Percentiles rank a stretch among this genome's conserved stretches.
These are phyloP conservation scores for Zelostemma sp. DNA, from an alignment of 1,140 invertebrate species.

Conservation along the genomic window DNA sequence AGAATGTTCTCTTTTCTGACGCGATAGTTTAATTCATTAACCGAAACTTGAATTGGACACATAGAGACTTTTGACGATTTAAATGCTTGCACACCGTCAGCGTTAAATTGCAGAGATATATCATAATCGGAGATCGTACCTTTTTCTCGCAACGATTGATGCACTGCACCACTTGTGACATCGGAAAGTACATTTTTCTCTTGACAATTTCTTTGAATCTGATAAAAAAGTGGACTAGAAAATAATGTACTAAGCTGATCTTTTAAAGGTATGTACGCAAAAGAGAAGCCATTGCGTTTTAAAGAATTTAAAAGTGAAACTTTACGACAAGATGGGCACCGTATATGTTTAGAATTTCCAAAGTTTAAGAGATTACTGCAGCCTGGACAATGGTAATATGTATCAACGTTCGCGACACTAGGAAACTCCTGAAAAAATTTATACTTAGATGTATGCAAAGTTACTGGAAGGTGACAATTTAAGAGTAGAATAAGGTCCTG, in stretches of 20 bases:
- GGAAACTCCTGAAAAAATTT: constrained; percentile 16
- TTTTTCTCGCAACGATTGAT: constrained; percentile 17
- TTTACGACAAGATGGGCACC: constrained; percentile 7
- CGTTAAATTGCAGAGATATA: constrained; percentile 39
- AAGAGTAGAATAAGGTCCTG: too few species aligned
- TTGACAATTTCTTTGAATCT: constrained; percentile 6
- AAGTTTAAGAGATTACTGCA: constrained; percentile 7
- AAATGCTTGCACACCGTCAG: constrained; percentile 34
- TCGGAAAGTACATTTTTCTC: constrained; percentile 12
- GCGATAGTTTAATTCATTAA: constrained; percentile 27
- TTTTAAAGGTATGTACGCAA: constrained; percentile 20
- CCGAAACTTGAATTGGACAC: constrained; percentile 24
- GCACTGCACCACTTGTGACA: constrained; percentile 13
- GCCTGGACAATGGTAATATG: constrained; percentile 14
- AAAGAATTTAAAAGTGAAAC: constrained; percentile 2
- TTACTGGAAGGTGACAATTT: constrained; percentile 9
- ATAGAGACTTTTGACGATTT: constrained; percentile 31
- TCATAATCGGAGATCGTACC: constrained; percentile 18
- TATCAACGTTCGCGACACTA: neutral
- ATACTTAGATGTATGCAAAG: constrained; percentile 10
- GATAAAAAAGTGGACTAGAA: constrained; percentile 6
- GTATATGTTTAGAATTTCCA: neutral
- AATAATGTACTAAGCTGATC: constrained; percentile 21
- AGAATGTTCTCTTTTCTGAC: constrained; percentile 22
- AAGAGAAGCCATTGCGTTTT: constrained; percentile 14